Base-by-base conservation (phyloP, 64 coral and sea anemone genomes). In the Acropora tenuis region DNA sequence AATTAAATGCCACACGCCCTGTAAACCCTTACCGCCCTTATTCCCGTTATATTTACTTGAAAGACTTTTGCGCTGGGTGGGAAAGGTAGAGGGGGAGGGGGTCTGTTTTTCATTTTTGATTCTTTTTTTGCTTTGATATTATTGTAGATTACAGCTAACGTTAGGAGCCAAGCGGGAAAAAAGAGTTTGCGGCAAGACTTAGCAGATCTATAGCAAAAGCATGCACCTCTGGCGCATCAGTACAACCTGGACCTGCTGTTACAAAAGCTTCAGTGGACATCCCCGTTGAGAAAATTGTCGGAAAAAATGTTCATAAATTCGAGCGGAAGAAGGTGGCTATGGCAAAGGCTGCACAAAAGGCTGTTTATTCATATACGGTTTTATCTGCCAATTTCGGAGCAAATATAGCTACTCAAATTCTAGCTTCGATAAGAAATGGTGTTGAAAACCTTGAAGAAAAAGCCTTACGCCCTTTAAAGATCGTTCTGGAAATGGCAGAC, bases 181-280 rank as follows among this genome's bases (percentile, higher is more conserved):
- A 30, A 30, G 78, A 55, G 78, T 80, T 57, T 80, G 73, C 49
- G 50, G 78, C 78, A 80, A 80, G 78, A 80, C 78, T 80, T 80
- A 48, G 49, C 40, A 80, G 41, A 6, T 80, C 78, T 80, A 58
- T 80, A 80, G 48, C 49, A 3, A 80, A 80, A 80, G 78, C 78
- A 80, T 80, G 78, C 41, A 58, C 18, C 78, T 80, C 78, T 19
- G 41, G n/a, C 48, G 48, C 41, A 80, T 80, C 49, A 57, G 41
- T 41, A 80, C 78, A 80, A 8, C 78, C 78, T n/a, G 48, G n/a
- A 80, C 48, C 78, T 80, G 17, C n/a, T 80, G 10, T 80, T 80
- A 80, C 48, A 41, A 57, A 80, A 5, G 58, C 78, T 2, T 41
- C 50, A 80, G n/a, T n/a, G 1, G 49, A 53, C 78, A 40, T 80